These are phyloP conservation scores for Neoaliturus tenellus DNA, from an alignment of 2,888 invertebrate genomes.

Conservation along the genomic window DNA sequence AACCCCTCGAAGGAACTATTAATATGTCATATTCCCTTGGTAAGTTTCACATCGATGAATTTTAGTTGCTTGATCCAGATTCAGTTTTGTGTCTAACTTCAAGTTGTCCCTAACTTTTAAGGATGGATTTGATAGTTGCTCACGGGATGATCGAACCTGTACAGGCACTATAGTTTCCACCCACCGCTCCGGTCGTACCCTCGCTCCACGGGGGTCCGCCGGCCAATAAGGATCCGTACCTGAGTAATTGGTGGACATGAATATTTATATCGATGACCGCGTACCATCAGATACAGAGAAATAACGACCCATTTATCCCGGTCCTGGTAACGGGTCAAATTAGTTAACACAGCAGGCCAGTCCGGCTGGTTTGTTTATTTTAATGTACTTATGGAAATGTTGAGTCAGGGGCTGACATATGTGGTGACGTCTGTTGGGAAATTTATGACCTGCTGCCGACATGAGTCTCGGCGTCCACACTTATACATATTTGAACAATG, in stretches of 20 bases:
- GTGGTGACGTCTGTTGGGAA: neutral
- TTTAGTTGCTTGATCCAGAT: too few species aligned
- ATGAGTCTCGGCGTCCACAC: neutral
- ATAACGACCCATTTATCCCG: neutral
- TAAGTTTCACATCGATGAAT: too few species aligned
- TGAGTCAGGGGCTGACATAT: neutral
- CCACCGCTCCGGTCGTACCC: too few species aligned
- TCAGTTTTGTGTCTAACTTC: too few species aligned
- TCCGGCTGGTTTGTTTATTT: neutral
- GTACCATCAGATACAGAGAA: neutral
- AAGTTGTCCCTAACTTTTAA: too few species aligned
- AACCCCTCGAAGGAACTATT: too few species aligned
- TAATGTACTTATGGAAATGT: neutral
- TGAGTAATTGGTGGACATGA: neutral
- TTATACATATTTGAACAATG: neutral
- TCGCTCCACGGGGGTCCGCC: neutral
- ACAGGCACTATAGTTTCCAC: too few species aligned
- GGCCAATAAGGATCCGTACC: neutral
- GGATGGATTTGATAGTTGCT: too few species aligned
- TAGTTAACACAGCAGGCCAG: slow-evolving; percentile 8
- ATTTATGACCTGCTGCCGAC: neutral
- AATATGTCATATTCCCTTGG: too few species aligned
- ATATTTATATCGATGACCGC: neutral
- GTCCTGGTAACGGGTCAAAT: neutral
- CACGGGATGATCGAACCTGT: too few species aligned